These are phyloP conservation scores for Corvus hawaiiensis DNA, from an alignment of 2,113 vertebrate genomes.

Conservation along the genomic window DNA sequence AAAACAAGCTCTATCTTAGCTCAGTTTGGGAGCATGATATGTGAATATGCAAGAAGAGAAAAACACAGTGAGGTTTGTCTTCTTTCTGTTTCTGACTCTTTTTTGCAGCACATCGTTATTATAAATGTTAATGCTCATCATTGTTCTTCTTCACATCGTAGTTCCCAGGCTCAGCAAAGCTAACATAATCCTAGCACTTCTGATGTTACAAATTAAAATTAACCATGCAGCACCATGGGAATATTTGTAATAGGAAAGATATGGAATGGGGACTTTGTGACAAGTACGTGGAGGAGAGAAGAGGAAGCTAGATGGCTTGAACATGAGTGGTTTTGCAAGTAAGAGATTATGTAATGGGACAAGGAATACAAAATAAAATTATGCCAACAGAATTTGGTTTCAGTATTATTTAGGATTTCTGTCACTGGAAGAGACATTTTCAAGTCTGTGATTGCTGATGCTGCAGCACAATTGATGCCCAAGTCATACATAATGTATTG, in stretches of 20 bases:
- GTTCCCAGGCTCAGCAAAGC: background rate
- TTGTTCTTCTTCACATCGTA: background rate
- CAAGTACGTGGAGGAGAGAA: background rate
- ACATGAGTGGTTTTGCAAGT: background rate
- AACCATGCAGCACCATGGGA: background rate
- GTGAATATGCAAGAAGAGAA: background rate
- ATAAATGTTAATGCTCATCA: background rate
- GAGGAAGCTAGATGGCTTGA: background rate
- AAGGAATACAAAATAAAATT: slow-evolving; percentile 27
- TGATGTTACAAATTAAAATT: slow-evolving; percentile 16
- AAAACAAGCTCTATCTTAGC: background rate
- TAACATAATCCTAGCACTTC: slow-evolving; percentile 6
- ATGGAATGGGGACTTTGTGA: background rate
- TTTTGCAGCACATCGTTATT: background rate
- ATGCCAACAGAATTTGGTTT: background rate
- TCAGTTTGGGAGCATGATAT: background rate
- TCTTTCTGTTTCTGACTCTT: background rate
- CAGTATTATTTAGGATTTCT: slow-evolving; percentile 41
- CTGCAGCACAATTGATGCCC: slow-evolving; percentile 10
- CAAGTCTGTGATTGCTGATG: slow-evolving; percentile 26
- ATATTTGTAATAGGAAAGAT: slow-evolving; percentile 11
- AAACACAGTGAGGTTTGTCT: background rate
- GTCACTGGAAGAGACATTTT: slow-evolving; percentile 32
- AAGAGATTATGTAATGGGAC: background rate
- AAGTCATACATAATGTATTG: slow-evolving; percentile 67